Conservation (phyloP, 2,113 vertebrate species). For the Rhombomys opimus region DNA sequence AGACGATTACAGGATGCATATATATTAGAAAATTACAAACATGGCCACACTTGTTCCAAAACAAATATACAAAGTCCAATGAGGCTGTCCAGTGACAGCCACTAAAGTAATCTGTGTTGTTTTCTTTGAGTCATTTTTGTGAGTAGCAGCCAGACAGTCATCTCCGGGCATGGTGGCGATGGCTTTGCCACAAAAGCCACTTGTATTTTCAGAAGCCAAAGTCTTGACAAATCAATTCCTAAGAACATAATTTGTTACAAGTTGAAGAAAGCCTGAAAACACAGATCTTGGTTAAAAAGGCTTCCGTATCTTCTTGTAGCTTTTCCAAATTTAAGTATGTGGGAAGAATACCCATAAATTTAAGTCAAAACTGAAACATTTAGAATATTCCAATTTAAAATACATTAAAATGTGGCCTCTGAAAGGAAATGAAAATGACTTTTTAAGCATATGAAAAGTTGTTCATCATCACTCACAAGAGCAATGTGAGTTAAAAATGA, state of each 20-base stretch:
- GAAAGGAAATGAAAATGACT: conserved; percentile 76
- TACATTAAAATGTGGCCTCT: conserved; percentile 65
- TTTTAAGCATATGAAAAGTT: conserved; percentile 75
- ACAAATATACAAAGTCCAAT: conserved; percentile 60
- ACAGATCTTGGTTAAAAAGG: conserved; percentile 74
- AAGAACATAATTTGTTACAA: conserved; percentile 65
- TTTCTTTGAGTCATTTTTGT: conserved; percentile 64
- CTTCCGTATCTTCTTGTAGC: conserved; percentile 75
- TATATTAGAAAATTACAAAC: conserved; percentile 62
- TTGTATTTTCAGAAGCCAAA: conserved; percentile 73
- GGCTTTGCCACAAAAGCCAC: conserved; percentile 65
- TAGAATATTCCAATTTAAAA: conserved; percentile 67
- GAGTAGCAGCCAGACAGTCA: conserved; percentile 49
- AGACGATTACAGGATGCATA: conserved; percentile 57
- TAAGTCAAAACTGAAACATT: conserved; percentile 69
- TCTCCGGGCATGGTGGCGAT: conserved; percentile 59
- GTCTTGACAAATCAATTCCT: conserved; percentile 63
- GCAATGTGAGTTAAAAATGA: conserved; percentile 71
- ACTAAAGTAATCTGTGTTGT: conserved; percentile 63
- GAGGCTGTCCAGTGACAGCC: conserved; percentile 46
- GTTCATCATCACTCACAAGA: conserved; percentile 59
- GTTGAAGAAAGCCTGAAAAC: conserved; percentile 64
- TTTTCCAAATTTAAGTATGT: conserved; percentile 77
- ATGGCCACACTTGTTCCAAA: conserved; percentile 35
- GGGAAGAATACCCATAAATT: conserved; percentile 78